phyloP scores from a whole-genome alignment of 1,140 invertebrate species.

The Procambarus virginalis region DNA sequence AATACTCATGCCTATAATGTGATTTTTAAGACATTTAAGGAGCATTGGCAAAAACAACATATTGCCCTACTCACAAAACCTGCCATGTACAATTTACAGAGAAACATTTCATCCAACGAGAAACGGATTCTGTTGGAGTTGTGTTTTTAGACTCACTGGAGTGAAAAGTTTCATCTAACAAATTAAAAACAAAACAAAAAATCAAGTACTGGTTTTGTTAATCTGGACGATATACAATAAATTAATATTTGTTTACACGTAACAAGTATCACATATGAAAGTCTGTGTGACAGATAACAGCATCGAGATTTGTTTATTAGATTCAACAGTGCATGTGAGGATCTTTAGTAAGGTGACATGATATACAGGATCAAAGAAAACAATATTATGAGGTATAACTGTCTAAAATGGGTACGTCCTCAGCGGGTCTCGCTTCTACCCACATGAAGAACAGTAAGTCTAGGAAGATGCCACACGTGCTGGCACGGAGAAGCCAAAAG shows the following conservation, averaged over 20 bases:
- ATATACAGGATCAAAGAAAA: no score
- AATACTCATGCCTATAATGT: not conserved
- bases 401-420: no score
- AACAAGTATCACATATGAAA: constrained; percentile 3
- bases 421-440: no score
- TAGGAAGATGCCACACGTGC: no score
- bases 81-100: not conserved
- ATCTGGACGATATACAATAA: not conserved
- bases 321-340: not conserved
- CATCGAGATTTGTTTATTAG: not conserved
- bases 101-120: not conserved
- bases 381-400: no score
- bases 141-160: not conserved
- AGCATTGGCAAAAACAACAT: not conserved
- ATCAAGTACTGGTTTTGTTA: not conserved
- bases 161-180: not conserved
- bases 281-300: constrained; percentile 15
- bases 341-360: no score
- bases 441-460: no score
- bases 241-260: not conserved
- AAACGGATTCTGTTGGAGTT: not conserved
- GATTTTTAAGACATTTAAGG: not conserved
- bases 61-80: not conserved
- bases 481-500: no score
- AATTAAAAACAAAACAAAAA: not conserved